Conservation (phyloP, 1,140 invertebrate species). For the Rhopalosiphum padi region DNA sequence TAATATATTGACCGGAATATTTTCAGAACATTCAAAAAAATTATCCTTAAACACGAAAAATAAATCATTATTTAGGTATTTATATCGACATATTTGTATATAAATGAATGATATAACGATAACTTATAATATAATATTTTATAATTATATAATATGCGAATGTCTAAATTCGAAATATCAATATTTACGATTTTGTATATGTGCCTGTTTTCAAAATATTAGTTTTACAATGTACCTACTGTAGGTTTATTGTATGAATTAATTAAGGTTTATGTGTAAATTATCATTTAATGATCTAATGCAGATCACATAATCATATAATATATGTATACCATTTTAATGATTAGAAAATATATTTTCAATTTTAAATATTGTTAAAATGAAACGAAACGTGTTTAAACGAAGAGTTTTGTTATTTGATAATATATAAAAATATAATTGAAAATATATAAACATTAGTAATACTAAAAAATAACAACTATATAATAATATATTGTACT, state of each 20-base stretch:
- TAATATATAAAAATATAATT: neutral
- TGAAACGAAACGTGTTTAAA: neutral
- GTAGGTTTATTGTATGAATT: neutral
- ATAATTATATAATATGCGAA: neutral
- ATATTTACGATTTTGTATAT: neutral
- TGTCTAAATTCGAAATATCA: neutral
- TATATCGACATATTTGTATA: neutral
- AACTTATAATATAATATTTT: neutral
- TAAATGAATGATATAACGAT: neutral
- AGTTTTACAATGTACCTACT: neutral
- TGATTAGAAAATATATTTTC: neutral
- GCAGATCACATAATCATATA: neutral
- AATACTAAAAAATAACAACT: neutral
- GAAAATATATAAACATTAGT: neutral
- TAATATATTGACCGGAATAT: neutral
- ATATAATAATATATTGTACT: too few relatives aligned
- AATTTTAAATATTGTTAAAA: neutral
- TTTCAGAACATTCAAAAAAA: neutral
- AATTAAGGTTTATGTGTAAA: neutral
- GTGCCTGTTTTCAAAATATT: neutral
- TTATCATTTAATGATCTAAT: neutral
- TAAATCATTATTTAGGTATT: neutral
- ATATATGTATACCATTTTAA: neutral
- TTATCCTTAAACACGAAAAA: neutral
- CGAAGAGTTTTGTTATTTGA: neutral